Percentiles rank a stretch among this genome's conserved stretches.
phyloP scores from a whole-genome alignment of 2,888 invertebrate species.

The Notodonta dromedarius region DNA sequence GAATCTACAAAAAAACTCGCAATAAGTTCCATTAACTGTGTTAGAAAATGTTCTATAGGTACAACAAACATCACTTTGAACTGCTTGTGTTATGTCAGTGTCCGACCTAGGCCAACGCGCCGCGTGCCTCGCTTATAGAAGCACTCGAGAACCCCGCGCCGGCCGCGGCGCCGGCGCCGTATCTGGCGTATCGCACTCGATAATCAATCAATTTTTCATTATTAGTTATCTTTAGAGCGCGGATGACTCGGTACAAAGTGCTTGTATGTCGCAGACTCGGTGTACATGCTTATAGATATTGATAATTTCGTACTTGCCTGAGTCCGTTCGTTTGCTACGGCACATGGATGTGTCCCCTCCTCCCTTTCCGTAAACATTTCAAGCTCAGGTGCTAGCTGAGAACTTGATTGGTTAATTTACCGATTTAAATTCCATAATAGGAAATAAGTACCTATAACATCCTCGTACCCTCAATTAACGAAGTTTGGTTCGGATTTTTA shows the following conservation, averaged over 20 bases:
- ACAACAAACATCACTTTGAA: conserved; percentile 9
- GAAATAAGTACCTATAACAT: too few relatives aligned
- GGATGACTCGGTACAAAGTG: background rate
- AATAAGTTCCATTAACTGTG: too few relatives aligned
- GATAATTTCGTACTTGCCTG: background rate
- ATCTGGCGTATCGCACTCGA: conserved; percentile 59
- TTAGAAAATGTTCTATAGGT: too few relatives aligned
- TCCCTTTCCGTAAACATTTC: too few relatives aligned
- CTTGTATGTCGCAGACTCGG: background rate
- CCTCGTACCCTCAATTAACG: too few relatives aligned
- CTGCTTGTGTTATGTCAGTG: conserved; percentile 28
- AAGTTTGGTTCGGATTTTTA: too few relatives aligned
- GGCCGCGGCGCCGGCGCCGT: conserved; percentile 22
- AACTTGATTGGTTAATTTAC: too few relatives aligned
- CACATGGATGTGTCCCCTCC: too few relatives aligned
- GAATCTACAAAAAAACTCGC: too few relatives aligned
- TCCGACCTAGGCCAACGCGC: conserved; percentile 55
- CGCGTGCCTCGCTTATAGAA: conserved; percentile 48
- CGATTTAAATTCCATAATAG: too few relatives aligned
- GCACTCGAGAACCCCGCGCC: conserved; percentile 53
- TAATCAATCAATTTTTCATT: conserved; percentile 67
- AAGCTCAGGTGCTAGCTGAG: too few relatives aligned
- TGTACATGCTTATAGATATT: background rate
- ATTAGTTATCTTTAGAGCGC: conserved; percentile 18
- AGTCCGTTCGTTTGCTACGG: background rate